Conservation (phyloP, 2,797 vertebrate genomes). For the Sebastes nivosus region DNA sequence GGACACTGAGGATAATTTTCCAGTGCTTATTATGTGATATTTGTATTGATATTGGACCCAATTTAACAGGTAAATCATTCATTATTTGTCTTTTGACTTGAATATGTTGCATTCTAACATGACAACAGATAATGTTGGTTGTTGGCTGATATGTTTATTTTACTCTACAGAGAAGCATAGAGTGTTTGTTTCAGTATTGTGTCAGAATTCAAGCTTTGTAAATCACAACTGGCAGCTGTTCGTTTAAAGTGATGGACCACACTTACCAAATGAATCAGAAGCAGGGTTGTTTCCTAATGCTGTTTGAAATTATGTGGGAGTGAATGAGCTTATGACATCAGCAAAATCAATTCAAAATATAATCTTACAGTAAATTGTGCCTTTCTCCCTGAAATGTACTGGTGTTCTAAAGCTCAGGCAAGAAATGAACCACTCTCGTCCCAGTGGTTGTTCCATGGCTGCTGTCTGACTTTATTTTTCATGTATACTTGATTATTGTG, state of each 20-base stretch:
- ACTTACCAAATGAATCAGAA: background rate
- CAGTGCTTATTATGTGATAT: no score
- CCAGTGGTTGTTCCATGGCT: background rate
- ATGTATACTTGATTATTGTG: background rate
- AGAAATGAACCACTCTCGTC: background rate
- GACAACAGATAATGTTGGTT: background rate
- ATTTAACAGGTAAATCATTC: no score
- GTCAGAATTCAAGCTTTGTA: background rate
- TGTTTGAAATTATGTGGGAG: background rate
- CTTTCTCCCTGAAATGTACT: background rate
- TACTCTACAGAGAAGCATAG: background rate
- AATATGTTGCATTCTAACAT: background rate
- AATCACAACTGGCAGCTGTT: background rate
- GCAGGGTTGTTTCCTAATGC: background rate
- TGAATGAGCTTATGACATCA: background rate
- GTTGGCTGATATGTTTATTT: background rate
- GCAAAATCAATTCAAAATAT: background rate
- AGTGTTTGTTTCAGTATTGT: background rate
- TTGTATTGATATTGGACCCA: no score
- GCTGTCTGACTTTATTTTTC: background rate
- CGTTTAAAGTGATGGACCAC: background rate
- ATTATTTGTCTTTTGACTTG: no score
- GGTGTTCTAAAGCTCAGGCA: background rate
- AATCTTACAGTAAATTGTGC: background rate
- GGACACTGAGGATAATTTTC: no score